Evolutionary conservation across 2,888 invertebrate species (phyloP).

Genomic region (Drosophila parthenogenetica): DNA sequence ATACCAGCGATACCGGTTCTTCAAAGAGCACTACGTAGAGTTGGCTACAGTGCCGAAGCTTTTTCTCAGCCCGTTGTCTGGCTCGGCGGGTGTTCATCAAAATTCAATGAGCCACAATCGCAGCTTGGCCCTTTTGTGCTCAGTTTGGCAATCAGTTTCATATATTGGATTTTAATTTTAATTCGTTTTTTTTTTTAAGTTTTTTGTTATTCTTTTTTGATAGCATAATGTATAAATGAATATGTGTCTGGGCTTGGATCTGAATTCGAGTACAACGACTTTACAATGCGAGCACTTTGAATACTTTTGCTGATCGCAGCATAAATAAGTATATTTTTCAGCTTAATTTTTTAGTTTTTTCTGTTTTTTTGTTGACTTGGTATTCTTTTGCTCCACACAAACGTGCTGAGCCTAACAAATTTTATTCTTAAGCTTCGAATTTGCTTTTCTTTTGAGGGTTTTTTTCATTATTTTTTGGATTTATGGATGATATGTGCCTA

Average conservation of each 20-base stretch:
- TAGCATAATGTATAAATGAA: conserved; percentile 14
- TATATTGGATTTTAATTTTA: conserved; percentile 31
- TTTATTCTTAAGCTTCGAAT: neutral
- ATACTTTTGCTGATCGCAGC: conserved; percentile 41
- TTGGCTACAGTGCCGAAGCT: conserved; percentile 19
- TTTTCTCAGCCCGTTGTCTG: conserved; percentile 44
- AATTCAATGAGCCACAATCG: conserved; percentile 62
- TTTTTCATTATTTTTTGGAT: conserved; percentile 12
- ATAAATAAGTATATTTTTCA: conserved; percentile 14
- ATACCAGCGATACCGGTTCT: conserved; percentile 56
- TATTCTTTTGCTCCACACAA: conserved; percentile 33
- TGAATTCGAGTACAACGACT: conserved; percentile 42
- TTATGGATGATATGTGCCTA: conserved; percentile 59
- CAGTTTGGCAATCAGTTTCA: conserved; percentile 60
- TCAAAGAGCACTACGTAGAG: conserved; percentile 14
- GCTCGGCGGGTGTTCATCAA: conserved; percentile 76
- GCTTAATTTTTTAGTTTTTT: neutral
- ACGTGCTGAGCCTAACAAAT: conserved; percentile 80
- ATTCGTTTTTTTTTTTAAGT: too few species aligned
- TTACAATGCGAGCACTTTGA: conserved; percentile 13
- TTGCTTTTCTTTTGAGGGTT: conserved; percentile 34
- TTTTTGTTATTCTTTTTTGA: neutral
- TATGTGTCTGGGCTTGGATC: neutral
- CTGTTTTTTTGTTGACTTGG: conserved; percentile 5
- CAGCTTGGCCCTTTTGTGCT: conserved; percentile 13